phyloP scores from a whole-genome alignment of 2,888 invertebrate species.

The Athalia cordata region DNA sequence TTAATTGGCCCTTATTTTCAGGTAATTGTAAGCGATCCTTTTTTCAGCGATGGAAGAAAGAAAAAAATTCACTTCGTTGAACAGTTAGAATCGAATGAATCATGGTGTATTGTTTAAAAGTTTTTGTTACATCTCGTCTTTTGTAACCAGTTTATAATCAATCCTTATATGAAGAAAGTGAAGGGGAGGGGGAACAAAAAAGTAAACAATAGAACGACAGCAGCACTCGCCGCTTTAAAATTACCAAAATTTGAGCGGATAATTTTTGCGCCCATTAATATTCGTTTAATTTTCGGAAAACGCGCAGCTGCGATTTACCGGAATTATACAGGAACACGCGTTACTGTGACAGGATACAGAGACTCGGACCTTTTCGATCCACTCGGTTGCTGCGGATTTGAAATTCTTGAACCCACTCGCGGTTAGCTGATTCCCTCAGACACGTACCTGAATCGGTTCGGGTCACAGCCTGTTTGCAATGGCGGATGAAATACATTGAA shows the following conservation, averaged over 20 bases:
- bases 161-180: no score
- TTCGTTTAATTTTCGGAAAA: background rate
- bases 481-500: constrained; percentile 54
- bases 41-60: background rate
- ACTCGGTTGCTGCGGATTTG: background rate
- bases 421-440: constrained; percentile 15
- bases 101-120: background rate
- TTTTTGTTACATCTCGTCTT: no score
- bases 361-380: background rate
- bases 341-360: background rate
- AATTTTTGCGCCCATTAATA: no score
- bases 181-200: background rate
- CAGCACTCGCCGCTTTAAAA: no score
- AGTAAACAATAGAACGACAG: background rate
- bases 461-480: constrained; percentile 41
- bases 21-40: constrained; percentile 14
- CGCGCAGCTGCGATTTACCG: background rate
- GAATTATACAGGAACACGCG: background rate
- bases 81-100: background rate
- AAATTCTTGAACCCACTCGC: constrained; percentile 27
- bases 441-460: constrained; percentile 32
- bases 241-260: no score
- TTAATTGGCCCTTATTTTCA: constrained; percentile 22
- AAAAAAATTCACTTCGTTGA: background rate
- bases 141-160: no score